Conservation (phyloP, 2,113 vertebrate genomes). For the Galbula dea region DNA sequence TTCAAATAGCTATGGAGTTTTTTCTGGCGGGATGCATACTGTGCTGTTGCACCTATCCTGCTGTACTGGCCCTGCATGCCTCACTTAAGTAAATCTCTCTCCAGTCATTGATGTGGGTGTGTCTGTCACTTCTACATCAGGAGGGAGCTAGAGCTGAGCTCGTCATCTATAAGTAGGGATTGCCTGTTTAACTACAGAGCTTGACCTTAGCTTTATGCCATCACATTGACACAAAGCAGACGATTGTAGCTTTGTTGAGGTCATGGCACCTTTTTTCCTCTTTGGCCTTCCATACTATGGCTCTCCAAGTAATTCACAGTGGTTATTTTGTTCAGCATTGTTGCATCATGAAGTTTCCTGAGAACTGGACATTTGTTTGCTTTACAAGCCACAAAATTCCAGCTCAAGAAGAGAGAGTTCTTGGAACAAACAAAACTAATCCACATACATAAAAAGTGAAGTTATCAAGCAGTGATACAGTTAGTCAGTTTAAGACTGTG, state of each 20-base stretch:
- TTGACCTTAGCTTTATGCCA: background rate
- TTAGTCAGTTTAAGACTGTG: conserved; percentile 9
- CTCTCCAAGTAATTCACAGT: background rate
- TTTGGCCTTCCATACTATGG: background rate
- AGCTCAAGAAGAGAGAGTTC: background rate
- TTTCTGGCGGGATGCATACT: background rate
- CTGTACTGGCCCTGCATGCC: conserved; percentile 30
- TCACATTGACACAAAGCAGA: background rate
- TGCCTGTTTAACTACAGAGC: conserved; percentile 3
- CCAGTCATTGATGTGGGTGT: conserved; percentile 36
- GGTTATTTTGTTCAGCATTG: background rate
- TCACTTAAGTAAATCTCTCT: conserved; percentile 34
- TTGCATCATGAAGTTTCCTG: background rate
- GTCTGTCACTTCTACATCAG: background rate
- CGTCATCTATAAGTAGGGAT: background rate
- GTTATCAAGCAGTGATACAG: background rate
- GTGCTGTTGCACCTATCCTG: background rate
- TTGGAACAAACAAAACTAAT: background rate
- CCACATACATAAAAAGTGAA: background rate
- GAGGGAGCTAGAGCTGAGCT: background rate
- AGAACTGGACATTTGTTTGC: background rate
- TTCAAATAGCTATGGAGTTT: conserved; percentile 40
- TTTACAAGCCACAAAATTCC: conserved; percentile 1
- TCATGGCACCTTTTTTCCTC: background rate
- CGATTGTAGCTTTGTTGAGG: background rate